Conservation (phyloP, 2,113 vertebrate genomes). For the Nerophis lumbriciformis region DNA sequence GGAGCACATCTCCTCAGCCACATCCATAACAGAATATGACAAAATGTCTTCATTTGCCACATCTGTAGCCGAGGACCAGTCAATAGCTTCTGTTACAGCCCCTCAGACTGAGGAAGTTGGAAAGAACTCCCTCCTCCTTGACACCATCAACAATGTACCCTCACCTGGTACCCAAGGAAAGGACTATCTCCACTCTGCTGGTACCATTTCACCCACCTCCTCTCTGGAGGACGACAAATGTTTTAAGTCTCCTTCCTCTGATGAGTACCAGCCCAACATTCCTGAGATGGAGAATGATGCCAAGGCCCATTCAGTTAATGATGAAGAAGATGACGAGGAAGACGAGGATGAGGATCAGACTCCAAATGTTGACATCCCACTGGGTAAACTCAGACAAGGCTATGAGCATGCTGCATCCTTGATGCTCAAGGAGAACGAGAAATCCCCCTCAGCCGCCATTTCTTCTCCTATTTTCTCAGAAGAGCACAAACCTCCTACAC, state of each 20-base stretch:
- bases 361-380: slow-evolving; percentile 74
- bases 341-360: slow-evolving; percentile 79
- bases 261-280: slow-evolving; percentile 80
- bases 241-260: slow-evolving; percentile 92
- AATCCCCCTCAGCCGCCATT: slow-evolving; percentile 28
- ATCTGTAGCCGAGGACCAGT: slow-evolving; percentile 93
- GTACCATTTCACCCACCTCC: slow-evolving; percentile 95
- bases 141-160: slow-evolving; percentile 84
- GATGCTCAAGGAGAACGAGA: slow-evolving; percentile 65
- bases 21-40: slow-evolving; percentile 96
- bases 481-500: slow-evolving; percentile 24
- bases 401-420: slow-evolving; percentile 64
- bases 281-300: slow-evolving; percentile 72
- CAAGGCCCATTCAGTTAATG: slow-evolving; percentile 59
- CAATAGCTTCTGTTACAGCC: slow-evolving; percentile 87
- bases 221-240: slow-evolving; percentile 95
- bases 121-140: slow-evolving; percentile 83
- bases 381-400: slow-evolving; percentile 76
- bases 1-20: slow-evolving; percentile 94
- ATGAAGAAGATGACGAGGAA: slow-evolving; percentile 79
- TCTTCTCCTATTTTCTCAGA: slow-evolving; percentile 21
- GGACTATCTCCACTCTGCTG: slow-evolving; percentile 91
- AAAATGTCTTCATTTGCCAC: slow-evolving; percentile 96
- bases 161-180: slow-evolving; percentile 85
- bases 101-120: slow-evolving; percentile 90